phyloP scores from a whole-genome alignment of 2,888 invertebrate genomes.

The Lasiommata megera region DNA sequence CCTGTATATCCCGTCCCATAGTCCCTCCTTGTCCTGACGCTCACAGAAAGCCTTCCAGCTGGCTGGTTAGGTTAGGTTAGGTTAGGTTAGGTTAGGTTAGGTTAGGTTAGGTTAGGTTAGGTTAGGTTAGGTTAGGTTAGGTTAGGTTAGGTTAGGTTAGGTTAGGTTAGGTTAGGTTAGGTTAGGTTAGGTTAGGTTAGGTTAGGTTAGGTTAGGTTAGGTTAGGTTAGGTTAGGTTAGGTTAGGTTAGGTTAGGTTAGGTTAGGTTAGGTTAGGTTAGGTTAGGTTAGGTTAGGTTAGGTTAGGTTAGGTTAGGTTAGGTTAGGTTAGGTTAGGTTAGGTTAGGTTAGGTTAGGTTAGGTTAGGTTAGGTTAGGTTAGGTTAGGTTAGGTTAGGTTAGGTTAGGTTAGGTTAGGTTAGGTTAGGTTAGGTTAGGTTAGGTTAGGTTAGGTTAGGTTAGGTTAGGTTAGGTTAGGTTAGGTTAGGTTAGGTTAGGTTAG shows the following conservation, averaged over 20 bases:
- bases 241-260: conserved; percentile 28
- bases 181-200: conserved; percentile 33
- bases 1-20: too few relatives aligned
- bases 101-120: conserved; percentile 35
- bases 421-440: conserved; percentile 33
- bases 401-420: conserved; percentile 30
- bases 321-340: conserved; percentile 33
- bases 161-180: conserved; percentile 33
- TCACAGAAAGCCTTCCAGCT: too few relatives aligned
- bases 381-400: conserved; percentile 35
- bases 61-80: conserved; percentile 31
- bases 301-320: conserved; percentile 33
- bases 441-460: conserved; percentile 33
- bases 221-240: conserved; percentile 25
- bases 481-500: conserved; percentile 34
- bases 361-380: conserved; percentile 30
- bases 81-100: conserved; percentile 35
- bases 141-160: conserved; percentile 34
- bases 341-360: conserved; percentile 33
- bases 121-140: conserved; percentile 35
- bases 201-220: conserved; percentile 32
- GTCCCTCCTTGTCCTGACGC: too few relatives aligned
- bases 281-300: conserved; percentile 26
- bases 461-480: conserved; percentile 32
- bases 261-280: conserved; percentile 33